A percentile compares a stretch with the other conserved stretches of the same genome.
Conservation (phyloP, 2,888 invertebrate species). For the Autographa pulchrina region DNA sequence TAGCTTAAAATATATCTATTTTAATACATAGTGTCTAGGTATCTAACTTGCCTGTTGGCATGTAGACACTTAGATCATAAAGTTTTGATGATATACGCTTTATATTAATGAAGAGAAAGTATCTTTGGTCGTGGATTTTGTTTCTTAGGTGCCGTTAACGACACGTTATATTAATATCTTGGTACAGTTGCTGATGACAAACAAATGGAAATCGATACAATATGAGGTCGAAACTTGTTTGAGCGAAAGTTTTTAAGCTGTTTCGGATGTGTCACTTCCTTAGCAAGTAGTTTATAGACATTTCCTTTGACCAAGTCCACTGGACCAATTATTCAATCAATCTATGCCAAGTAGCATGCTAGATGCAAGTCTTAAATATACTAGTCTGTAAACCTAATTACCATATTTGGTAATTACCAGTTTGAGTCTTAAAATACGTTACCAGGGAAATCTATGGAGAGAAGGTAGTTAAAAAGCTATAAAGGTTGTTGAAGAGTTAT, state of each 20-base stretch:
- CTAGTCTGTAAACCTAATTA: background rate
- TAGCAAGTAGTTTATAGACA: conserved; percentile 22
- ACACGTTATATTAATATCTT: conserved; percentile 41
- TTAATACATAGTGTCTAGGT: background rate
- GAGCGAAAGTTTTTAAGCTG: conserved; percentile 49
- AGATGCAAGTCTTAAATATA: background rate
- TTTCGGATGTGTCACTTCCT: conserved; percentile 50
- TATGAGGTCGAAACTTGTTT: conserved; percentile 42
- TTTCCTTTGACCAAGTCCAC: background rate
- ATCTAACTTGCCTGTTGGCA: background rate
- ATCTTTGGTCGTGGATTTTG: conserved; percentile 35
- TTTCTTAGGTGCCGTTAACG: conserved; percentile 32
- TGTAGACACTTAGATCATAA: background rate
- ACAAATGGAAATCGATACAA: conserved; percentile 55
- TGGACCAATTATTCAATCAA: background rate
- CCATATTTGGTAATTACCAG: background rate
- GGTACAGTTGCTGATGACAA: conserved; percentile 37
- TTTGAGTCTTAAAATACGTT: background rate
- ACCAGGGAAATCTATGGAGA: background rate
- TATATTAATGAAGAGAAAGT: conserved; percentile 51
- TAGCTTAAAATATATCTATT: background rate
- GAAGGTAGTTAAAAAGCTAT: background rate
- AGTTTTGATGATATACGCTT: background rate
- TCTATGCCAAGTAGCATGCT: background rate
- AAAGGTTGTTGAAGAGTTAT: background rate